Conservation (phyloP, 92 coral and sea anemone genomes). For the Scolanthus callimorphus region DNA sequence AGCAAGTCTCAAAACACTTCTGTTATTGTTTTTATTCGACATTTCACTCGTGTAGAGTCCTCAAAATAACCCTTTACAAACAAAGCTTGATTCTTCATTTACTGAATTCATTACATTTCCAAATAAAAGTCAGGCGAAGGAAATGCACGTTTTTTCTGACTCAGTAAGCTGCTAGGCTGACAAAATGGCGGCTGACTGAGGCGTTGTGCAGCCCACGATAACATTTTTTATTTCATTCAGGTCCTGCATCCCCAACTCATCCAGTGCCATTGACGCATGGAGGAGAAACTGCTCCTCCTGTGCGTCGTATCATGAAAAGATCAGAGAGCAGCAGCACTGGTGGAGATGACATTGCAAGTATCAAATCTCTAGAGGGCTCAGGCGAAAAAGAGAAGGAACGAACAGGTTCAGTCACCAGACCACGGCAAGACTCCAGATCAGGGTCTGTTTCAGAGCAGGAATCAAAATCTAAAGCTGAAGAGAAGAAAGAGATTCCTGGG, state of each 20-base stretch:
- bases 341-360: constrained; percentile 94
- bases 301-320: constrained; percentile 92
- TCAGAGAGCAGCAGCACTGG: constrained; percentile 95
- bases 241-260: constrained; percentile 87
- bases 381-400: constrained; percentile 61
- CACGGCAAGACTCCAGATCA: constrained; percentile 11
- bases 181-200: too few relatives aligned
- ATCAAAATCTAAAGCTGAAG: constrained; percentile 14
- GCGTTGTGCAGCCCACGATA: too few relatives aligned
- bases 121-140: too few relatives aligned
- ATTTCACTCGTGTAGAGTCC: too few relatives aligned
- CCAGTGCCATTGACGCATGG: constrained; percentile 37
- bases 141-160: too few relatives aligned
- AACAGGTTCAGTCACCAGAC: constrained; percentile 2
- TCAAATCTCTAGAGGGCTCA: constrained; percentile 84
- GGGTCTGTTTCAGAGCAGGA: constrained; percentile 7
- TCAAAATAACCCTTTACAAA: too few relatives aligned
- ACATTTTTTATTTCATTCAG: too few relatives aligned
- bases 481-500: constrained; percentile 14
- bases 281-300: constrained; percentile 45
- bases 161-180: too few relatives aligned
- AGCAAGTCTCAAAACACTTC: too few relatives aligned
- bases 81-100: too few relatives aligned
- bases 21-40: too few relatives aligned
- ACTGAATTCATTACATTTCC: too few relatives aligned